Evolutionary conservation across 1,140 invertebrate species (phyloP).

Genomic region (Lethrus apterus): DNA sequence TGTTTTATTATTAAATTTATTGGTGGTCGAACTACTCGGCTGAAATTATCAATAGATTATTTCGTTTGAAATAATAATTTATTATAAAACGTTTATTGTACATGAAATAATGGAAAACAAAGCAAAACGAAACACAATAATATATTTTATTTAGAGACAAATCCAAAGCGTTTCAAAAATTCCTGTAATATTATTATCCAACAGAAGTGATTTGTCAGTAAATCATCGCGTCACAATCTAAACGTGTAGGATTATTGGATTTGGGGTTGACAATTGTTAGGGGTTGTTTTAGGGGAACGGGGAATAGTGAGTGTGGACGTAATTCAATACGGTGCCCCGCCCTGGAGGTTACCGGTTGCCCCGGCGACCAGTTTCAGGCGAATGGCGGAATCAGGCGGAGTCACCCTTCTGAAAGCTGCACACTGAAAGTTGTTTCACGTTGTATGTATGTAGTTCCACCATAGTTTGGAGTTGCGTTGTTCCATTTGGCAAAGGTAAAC

Average conservation of each 20-base stretch:
- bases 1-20: too few relatives aligned
- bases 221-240: constrained; percentile 35
- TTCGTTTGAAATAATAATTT: too few relatives aligned
- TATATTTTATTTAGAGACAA: too few relatives aligned
- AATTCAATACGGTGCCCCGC: constrained; percentile 30
- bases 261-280: constrained; percentile 17
- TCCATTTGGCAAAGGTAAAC: too few relatives aligned
- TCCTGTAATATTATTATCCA: constrained; percentile 25
- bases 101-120: too few relatives aligned
- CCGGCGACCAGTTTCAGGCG: constrained; percentile 19
- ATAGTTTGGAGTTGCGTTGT: constrained; percentile 4
- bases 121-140: too few relatives aligned
- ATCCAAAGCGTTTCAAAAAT: constrained; percentile 12
- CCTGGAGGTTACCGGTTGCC: constrained; percentile 31
- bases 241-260: constrained; percentile 35
- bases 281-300: constrained; percentile 17
- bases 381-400: constrained; percentile 18
- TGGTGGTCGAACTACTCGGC: too few relatives aligned
- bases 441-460: constrained; percentile 2
- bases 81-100: too few relatives aligned
- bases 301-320: constrained; percentile 17
- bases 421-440: constrained; percentile 12
- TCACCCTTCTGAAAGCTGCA: not conserved
- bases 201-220: constrained; percentile 31
- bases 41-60: too few relatives aligned